Evolutionary conservation across 2,113 vertebrate genomes (phyloP), one percentile per base, ranked within the genome.

Genomic region (Rhodinocichla rosea): DNA sequence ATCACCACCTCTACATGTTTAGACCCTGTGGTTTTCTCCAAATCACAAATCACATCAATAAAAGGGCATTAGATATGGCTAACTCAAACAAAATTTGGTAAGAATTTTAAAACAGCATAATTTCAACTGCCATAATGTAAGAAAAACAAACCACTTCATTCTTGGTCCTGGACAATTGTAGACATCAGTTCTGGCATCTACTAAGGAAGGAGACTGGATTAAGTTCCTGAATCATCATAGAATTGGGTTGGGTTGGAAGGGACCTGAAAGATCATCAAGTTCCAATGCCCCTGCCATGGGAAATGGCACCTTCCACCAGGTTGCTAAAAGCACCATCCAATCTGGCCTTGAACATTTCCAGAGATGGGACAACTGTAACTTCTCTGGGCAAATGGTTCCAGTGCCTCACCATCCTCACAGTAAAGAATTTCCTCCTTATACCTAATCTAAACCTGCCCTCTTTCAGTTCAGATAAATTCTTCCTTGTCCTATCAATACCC

Each of bases 31-130:
- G 7, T 86, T 71, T 78, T 82, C 57, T 71, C 30, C 63, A 68
- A 62, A 92, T 13, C 3, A 1, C 44, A 87, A 50, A 30, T 77
- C 37, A 55, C 18, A 27, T 57, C 40, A 70, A 13, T 1, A 1
- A 91, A 83, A 81, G 24, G 40, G 37, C 33, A 83, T 73, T 64
- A 62, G 22, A 16, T 45, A 71, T 15, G 35, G 20, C 37, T 74
- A 81, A 89, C 50, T 19, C 40, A 73, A 91, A 92, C 6, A 30
- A 87, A 92, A 63, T 39, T 13, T 73, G 10, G 5, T 39, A 40
- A 67, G n/a, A 76, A 91, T 86, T 92, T 93, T 56, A 64, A 75
- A 91, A 26, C 27, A 52, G 33, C 22, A 64, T 52, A 6, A 68
- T 70, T 74, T 24, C 40, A 80, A 20, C 37, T 62, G 19, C 19